Base-by-base conservation (phyloP, 2,888 invertebrate genomes). In the Nomada lathburiana region DNA sequence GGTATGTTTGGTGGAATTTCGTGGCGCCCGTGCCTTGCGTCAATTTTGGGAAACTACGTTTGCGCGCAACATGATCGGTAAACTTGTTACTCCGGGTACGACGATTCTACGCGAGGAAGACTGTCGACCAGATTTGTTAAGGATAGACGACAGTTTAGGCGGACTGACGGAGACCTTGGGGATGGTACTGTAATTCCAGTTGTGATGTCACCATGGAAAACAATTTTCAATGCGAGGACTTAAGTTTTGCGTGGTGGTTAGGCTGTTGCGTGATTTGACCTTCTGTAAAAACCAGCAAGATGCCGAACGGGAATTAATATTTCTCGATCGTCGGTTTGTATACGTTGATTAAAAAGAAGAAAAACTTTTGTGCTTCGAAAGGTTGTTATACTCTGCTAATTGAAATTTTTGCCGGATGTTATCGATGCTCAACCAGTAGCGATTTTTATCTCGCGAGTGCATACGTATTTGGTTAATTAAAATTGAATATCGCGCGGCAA, bases 181-280 rank as follows among this genome's bases (percentile, higher is more conserved):
- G 59, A 53, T 70, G 18, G 64, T 52, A n/a, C 36, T 50, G 77
- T 50, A 70, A 77, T 59, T 64, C 23, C 63, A 63, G 52, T 3
- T n/a, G 62, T 18, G 69, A 62, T 68, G 50, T 59, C 26, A 20
- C 29, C 26, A 44, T 42, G 36, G 42, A 63, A 62, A 75, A 11
- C 47, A 47, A 44, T 76, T 63, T 47, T 20, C 62, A 29, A 3
- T 47, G 16, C 16, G 47, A 47, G 16, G 11, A 47, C 47, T 47
- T 47, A 0, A 47, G 16, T 47, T 47, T 47, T 16, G 47, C 47
- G 47, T 16, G 16, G 47, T 47, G 16, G 16, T 36, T 36, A 36
- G 36, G 36, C 36, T 36, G 36, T 47, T 13, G 44, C 55, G 2
- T 0, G 57, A 74, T 36, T 47, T 2, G 47, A 73, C 57, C 55